phyloP scores from a whole-genome alignment of 30 jellyfish, hydroid and myxozoan genomes.

The Euphysa ruthae region DNA sequence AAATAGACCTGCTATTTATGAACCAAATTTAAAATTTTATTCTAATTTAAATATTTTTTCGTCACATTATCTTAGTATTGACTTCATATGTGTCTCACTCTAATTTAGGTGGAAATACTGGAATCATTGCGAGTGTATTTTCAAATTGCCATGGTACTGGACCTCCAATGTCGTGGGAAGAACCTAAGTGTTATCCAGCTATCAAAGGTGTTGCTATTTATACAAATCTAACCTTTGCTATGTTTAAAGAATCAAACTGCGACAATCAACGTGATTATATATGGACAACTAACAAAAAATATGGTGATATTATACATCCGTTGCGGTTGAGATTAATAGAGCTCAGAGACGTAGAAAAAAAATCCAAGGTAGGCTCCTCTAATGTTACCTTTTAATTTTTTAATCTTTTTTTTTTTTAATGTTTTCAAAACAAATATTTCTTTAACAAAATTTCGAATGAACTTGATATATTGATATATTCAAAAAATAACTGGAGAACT shows the following conservation, averaged over 20 bases:
- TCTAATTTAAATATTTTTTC: neutral
- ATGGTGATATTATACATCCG: slow-evolving; percentile 80
- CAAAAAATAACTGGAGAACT: too few relatives aligned
- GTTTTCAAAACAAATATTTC: too few relatives aligned
- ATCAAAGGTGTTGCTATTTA: slow-evolving; percentile 53
- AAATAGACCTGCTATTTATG: too few relatives aligned
- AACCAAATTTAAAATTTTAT: too few relatives aligned
- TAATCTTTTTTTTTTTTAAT: too few relatives aligned
- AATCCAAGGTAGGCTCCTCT: too few relatives aligned
- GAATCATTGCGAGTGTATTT: slow-evolving; percentile 46
- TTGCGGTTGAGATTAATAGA: too few relatives aligned
- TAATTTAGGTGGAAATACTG: slow-evolving; percentile 70
- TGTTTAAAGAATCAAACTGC: slow-evolving; percentile 37
- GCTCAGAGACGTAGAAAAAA: too few relatives aligned
- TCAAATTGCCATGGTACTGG: slow-evolving; percentile 47
- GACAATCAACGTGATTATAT: slow-evolving; percentile 29
- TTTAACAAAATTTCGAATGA: too few relatives aligned
- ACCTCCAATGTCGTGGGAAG: slow-evolving; percentile 82
- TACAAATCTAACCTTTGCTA: slow-evolving; percentile 52
- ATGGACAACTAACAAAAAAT: slow-evolving; percentile 24
- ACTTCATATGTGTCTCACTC: neutral
- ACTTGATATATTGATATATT: too few relatives aligned
- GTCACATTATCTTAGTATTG: neutral
- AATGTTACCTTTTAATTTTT: too few relatives aligned
- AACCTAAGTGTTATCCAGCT: slow-evolving; percentile 79